Base-by-base conservation (phyloP, 2,113 vertebrate species). In the Microtus oregoni region DNA sequence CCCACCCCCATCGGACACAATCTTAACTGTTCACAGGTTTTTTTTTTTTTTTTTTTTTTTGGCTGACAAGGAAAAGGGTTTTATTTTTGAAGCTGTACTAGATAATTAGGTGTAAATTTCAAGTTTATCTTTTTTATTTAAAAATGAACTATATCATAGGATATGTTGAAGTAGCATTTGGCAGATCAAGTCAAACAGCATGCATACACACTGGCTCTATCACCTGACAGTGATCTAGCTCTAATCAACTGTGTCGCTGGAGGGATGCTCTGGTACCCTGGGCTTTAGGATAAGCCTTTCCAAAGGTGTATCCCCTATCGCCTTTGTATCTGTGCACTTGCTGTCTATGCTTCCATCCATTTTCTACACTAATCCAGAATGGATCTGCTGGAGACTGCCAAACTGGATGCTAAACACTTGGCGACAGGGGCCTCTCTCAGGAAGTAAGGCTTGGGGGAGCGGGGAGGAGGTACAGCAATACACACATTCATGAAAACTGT, bases 51-150 rank as follows among this genome's bases (percentile, higher is more conserved):
- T 70, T 2, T 68, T 32, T 87, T 35, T 83, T 85, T 65, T 73
- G 67, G 41, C 85, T 61, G 58, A 93, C 20, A 92, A 22, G 50
- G 30, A 65, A 65, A 83, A 44, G 70, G 7, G 65, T 72, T 30
- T 75, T 92, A 77, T 72, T 90, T 83, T 92, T 38, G 38, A 63
- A 94, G 95, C 41, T 86, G 61, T 9, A 97, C 75, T 63, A 90
- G 8, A 67, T 44, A 83, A 61, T 61, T 67, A 67, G 38, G 11
- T 73, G 55, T 55, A 92, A n/a, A 88, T 38, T 83, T 81, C 86
- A 44, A 75, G 76, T 44, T 3, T 92, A 44, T 68, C 72, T 89
- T 35, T 55, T 91, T 76, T 28, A 97, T 86, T 92, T 73, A 91
- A 89, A 92, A 78, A 28, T 61, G 91, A 92, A 96, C 78, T 72